Evolutionary conservation across 1,140 invertebrate species (phyloP), one percentile per base, ranked within the genome.

Genomic region (Drosophila kurseongensis): DNA sequence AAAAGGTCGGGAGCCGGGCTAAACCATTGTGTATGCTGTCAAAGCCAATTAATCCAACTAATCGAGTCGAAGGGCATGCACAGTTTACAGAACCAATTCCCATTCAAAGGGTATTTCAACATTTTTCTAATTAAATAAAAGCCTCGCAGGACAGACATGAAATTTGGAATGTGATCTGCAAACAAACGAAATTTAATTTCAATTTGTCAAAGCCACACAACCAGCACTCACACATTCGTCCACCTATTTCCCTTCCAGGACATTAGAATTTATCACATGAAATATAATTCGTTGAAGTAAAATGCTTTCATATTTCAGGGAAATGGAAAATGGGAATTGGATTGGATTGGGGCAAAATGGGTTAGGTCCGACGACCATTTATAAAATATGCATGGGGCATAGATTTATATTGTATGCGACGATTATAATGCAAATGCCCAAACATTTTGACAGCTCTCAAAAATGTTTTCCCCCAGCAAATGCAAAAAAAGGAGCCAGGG

Each of bases 351-450:
- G 9, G 0, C 12, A 36, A 16, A 54, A 40, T 0, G 44, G 68
- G 66, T 45, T 60, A 45, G 32, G 67, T 23, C 32, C 48, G 44
- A 45, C 55, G 42, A 54, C 50, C 65, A 59, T 75, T 78, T 59
- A 71, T 82, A 83, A 88, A 83, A 86, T 86, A 86, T 86, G 60
- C 76, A 89, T 69, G 58, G 66, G 56, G 74, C 78, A 83, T 73
- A 83, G 84, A 86, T 88, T 86, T 83, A 88, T 86, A 57, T 83
- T 77, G 79, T 80, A 63, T 80, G 51, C 48, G 57, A 54, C 83
- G 83, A 89, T 86, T 86, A 88, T 88, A 88, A 86, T 86, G 84
- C 83, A 86, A 86, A 89, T 86, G 56, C 60, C 75, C 52, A 75
- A 83, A 73, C 76, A 82, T 65, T 88, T 69, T 88, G 83, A 86